Evolutionary conservation across 2,113 vertebrate species (phyloP), one percentile per base, ranked within the genome.

Genomic region (Chaetura pelagica): DNA sequence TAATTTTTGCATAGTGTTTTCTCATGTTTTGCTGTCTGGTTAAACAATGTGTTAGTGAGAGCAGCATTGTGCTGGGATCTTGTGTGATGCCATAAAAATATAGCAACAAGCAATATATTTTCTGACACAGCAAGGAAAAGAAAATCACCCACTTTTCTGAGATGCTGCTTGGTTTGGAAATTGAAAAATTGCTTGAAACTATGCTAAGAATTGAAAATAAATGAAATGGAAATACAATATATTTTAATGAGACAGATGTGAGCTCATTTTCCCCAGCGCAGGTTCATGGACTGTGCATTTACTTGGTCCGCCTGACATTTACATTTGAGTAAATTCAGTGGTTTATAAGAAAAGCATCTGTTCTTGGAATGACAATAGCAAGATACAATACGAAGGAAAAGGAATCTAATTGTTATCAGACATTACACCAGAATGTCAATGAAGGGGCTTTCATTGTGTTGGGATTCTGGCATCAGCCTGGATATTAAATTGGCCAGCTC

Each of bases 331-430:
- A 97, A 98, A 94, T 96, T 96, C 96, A 96, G 57, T 96, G 91
- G 96, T 94, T 97, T 98, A 93, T 95, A 97, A 97, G 90, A 89
- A 97, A 96, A 97, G 89, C 86, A 94, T 96, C 95, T 97, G 94
- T 97, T 97, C 66, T 95, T 97, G 73, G 75, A 90, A 96, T 94
- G 94, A 98, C 97, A 98, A 97, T 93, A 90, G 84, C 75, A 78
- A 67, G 87, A 93, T 40, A 95, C 77, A 97, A 96, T 92, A 86
- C 94, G 74, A 80, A 87, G 88, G 72, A 59, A 84, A 95, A 91
- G 80, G 84, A 89, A 89, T 90, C 63, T 97, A 97, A 96, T 97
- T 97, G 96, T 96, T 97, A 76, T 83, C 93, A 96, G 78, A 62
- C 85, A 18, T 87, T 93, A 40, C 42, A 72, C 57, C 80, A 76